Percentiles rank a stretch among this genome's conserved stretches.
These are phyloP conservation scores for Apamea monoglypha DNA, from an alignment of 2,888 invertebrate species.

Conservation along the genomic window DNA sequence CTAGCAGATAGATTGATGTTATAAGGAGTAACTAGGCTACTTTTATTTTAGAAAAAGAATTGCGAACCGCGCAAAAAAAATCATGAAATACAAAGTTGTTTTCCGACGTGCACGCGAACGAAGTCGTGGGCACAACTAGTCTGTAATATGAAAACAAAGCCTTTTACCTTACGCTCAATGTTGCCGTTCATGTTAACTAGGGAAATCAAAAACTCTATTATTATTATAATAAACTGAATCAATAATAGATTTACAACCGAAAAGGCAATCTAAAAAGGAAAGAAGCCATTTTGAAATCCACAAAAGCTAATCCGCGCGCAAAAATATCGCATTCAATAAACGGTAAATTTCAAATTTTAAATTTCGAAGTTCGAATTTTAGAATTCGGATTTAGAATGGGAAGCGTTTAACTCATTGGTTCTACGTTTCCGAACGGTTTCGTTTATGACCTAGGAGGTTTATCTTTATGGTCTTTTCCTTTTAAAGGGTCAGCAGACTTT, in stretches of 20 bases:
- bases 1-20: no score
- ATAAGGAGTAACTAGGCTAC: no score
- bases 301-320: conserved; percentile 39
- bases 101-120: no score
- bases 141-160: no score
- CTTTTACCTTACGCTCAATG: no score
- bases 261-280: conserved; percentile 29
- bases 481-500: conserved; percentile 33
- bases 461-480: conserved; percentile 39
- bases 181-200: no score
- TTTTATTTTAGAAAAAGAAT: no score
- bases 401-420: conserved; percentile 63
- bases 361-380: conserved; percentile 48
- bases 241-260: conserved; percentile 26
- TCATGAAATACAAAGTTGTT: no score
- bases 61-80: no score
- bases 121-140: no score
- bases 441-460: conserved; percentile 49
- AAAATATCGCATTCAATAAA: conserved; percentile 61
- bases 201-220: not conserved
- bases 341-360: conserved; percentile 58
- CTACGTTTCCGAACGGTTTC: conserved; percentile 52
- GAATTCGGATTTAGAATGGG: conserved; percentile 53
- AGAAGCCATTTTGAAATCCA: conserved; percentile 56
- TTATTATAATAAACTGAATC: conserved; percentile 14